Percentiles rank a stretch among this genome's conserved stretches.
These are phyloP conservation scores for Solea solea DNA, from an alignment of 2,113 vertebrate species.

Conservation along the genomic window DNA sequence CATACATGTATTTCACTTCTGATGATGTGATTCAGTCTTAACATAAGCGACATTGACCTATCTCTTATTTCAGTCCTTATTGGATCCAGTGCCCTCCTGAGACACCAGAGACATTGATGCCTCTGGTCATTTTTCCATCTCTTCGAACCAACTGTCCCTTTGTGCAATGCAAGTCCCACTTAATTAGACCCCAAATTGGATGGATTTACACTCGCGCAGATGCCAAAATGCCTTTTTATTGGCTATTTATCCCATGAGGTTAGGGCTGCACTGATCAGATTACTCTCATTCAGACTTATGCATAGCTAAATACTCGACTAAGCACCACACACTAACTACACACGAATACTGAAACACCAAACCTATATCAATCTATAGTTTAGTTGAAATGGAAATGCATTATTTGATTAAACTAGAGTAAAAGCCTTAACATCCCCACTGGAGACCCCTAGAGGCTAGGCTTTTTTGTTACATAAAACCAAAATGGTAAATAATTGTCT, in stretches of 20 bases:
- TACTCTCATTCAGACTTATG: conserved; percentile 57
- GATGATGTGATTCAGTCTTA: conserved; percentile 44
- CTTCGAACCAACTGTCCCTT: conserved; percentile 59
- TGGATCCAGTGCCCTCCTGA: conserved; percentile 67
- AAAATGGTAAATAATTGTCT: background rate
- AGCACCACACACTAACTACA: conserved; percentile 7
- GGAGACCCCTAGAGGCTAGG: conserved; percentile 32
- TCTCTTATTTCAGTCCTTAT: conserved; percentile 68
- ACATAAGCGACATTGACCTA: conserved; percentile 56
- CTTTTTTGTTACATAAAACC: conserved; percentile 6
- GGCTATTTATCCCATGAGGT: conserved; percentile 69
- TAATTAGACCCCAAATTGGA: conserved; percentile 79
- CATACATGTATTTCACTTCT: conserved; percentile 11
- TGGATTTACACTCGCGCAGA: conserved; percentile 74
- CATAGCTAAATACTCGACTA: conserved; percentile 35
- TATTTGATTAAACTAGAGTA: conserved; percentile 17
- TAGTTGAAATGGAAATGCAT: conserved; percentile 8
- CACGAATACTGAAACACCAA: conserved; percentile 6
- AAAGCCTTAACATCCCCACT: background rate
- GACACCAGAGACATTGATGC: conserved; percentile 57
- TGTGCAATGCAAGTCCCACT: conserved; percentile 70
- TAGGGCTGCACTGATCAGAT: conserved; percentile 68
- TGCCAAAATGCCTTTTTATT: conserved; percentile 70
- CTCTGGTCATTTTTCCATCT: conserved; percentile 65
- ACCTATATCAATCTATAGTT: background rate